phyloP scores from a whole-genome alignment of 30 jellyfish, hydroid and myxozoan species.

The Aurelia sp. region DNA sequence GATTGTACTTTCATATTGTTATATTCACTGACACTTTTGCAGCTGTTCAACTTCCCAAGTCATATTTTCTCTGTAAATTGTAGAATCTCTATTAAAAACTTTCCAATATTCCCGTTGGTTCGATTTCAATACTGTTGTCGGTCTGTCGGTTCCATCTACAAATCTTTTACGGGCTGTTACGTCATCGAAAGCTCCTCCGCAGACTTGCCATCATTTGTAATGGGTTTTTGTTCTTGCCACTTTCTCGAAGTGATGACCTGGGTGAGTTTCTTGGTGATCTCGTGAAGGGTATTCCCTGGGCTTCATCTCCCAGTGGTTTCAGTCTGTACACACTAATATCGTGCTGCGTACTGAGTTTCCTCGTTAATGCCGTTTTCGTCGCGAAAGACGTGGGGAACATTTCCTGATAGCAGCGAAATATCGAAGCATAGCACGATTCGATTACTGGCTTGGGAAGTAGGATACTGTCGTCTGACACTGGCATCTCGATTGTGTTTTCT shows the following conservation, averaged over 20 bases:
- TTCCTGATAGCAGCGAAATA: slow-evolving; percentile 72
- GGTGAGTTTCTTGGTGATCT: slow-evolving; percentile 57
- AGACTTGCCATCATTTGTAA: slow-evolving; percentile 67
- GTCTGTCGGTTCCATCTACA: too few species aligned
- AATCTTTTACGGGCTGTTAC: background rate
- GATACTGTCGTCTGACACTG: slow-evolving; percentile 54
- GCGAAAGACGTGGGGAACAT: slow-evolving; percentile 72
- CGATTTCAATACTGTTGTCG: too few species aligned
- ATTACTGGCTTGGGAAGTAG: slow-evolving; percentile 75
- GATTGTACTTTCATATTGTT: too few species aligned
- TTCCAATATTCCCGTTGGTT: too few species aligned
- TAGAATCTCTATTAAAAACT: too few species aligned
- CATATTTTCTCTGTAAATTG: too few species aligned
- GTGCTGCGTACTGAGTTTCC: slow-evolving; percentile 39
- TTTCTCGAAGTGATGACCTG: slow-evolving; percentile 56
- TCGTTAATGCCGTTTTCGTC: slow-evolving; percentile 51
- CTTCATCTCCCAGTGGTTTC: slow-evolving; percentile 50
- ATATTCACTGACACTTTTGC: too few species aligned
- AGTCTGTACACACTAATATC: slow-evolving; percentile 46
- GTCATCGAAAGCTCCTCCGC: slow-evolving; percentile 64
- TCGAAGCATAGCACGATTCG: slow-evolving; percentile 75
- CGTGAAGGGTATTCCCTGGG: slow-evolving; percentile 7
- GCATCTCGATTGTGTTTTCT: slow-evolving; percentile 36
- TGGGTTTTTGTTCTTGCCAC: slow-evolving; percentile 34
- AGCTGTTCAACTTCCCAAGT: too few species aligned